Percentiles rank a stretch among this genome's conserved stretches.
Evolutionary conservation across 2,888 invertebrate species (phyloP).

Genomic region (Lasioglossum pauxillum): DNA sequence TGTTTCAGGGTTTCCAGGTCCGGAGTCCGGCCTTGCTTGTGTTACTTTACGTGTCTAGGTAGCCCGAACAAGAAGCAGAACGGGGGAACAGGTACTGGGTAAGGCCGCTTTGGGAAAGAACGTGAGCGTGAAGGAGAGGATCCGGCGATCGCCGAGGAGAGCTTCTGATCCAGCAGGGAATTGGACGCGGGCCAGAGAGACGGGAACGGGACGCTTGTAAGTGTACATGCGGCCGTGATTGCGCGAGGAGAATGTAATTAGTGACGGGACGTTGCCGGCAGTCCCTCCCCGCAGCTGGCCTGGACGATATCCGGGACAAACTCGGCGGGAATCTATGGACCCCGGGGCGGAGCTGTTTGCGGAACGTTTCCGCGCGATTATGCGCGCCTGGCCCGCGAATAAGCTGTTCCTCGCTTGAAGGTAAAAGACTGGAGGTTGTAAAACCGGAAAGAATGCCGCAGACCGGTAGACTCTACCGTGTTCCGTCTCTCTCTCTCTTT

Average conservation of each 20-base stretch:
- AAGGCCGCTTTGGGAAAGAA: slow-evolving; percentile 14
- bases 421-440: slow-evolving; percentile 20
- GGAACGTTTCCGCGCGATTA: slow-evolving; percentile 64
- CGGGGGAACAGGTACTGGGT: neutral
- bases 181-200: slow-evolving; percentile 80
- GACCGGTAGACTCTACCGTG: slow-evolving; percentile 2
- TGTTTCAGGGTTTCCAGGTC: slow-evolving; percentile 43
- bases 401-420: slow-evolving; percentile 39
- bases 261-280: slow-evolving; percentile 72
- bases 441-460: neutral
- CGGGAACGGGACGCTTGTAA: slow-evolving; percentile 61
- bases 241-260: slow-evolving; percentile 82
- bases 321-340: slow-evolving; percentile 57
- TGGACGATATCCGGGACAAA: slow-evolving; percentile 63
- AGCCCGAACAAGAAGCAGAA: slow-evolving; percentile 20
- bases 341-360: slow-evolving; percentile 59
- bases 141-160: slow-evolving; percentile 74
- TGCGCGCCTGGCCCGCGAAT: slow-evolving; percentile 50
- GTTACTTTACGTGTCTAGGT: slow-evolving; percentile 40
- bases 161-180: slow-evolving; percentile 81
- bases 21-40: slow-evolving; percentile 10
- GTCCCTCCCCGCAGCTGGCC: slow-evolving; percentile 61
- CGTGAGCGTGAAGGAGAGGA: slow-evolving; percentile 35
- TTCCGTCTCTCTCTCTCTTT: neutral
- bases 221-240: slow-evolving; percentile 73